A percentile compares a stretch with the other conserved stretches of the same genome.
These are phyloP conservation scores for Stigmatopora argus DNA, from an alignment of 2,113 vertebrate genomes.

Conservation along the genomic window DNA sequence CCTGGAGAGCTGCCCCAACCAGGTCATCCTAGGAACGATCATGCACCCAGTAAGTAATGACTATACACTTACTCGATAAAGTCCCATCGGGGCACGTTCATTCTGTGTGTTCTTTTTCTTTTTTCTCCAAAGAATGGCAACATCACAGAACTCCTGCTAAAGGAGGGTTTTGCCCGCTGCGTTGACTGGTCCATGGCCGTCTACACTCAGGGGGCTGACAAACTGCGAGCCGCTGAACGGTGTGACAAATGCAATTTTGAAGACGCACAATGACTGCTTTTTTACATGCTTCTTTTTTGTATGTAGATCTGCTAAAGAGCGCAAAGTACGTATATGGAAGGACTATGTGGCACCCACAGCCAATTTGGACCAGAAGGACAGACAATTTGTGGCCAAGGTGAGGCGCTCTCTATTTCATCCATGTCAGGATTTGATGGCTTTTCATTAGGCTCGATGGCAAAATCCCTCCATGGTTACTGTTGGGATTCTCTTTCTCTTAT, in stretches of 20 bases:
- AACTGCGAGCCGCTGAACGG: slow-evolving; percentile 88
- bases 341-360: slow-evolving; percentile 95
- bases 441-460: no score
- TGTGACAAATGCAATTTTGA: slow-evolving; percentile 35
- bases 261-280: neutral
- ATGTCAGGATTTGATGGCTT: neutral
- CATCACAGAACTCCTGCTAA: slow-evolving; percentile 91
- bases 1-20: slow-evolving; percentile 95
- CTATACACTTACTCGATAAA: no score
- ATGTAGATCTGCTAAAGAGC: slow-evolving; percentile 88
- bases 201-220: slow-evolving; percentile 90
- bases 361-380: slow-evolving; percentile 95
- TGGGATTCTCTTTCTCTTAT: no score
- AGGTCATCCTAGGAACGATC: slow-evolving; percentile 92
- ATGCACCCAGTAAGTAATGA: slow-evolving; percentile 81
- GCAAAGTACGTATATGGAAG: slow-evolving; percentile 92
- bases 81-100: neutral
- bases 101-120: neutral
- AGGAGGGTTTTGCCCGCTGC: slow-evolving; percentile 93
- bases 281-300: neutral
- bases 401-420: slow-evolving; percentile 29
- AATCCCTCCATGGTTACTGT: no score
- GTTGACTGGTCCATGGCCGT: slow-evolving; percentile 98
- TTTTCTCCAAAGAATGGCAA: slow-evolving; percentile 81
- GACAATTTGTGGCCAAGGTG: slow-evolving; percentile 96